Evolutionary conservation across 2,888 invertebrate genomes (phyloP), one percentile per base, ranked within the genome.

Genomic region (Melipona beecheii): DNA sequence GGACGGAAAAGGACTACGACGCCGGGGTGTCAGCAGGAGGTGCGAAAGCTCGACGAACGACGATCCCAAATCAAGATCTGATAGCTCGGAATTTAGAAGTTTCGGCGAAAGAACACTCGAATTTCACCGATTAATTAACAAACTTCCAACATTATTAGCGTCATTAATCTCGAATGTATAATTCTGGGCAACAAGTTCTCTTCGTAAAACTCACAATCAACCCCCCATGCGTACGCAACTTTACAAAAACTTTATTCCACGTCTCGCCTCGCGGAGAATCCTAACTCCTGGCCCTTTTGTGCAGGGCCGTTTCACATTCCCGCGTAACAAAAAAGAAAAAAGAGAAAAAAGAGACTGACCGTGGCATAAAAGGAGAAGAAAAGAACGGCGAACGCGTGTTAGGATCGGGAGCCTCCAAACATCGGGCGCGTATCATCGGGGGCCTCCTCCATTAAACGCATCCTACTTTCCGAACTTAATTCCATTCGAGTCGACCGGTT

Each of bases 381-480:
- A 24, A 31, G 43, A 50, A 56, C 36, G 27, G 27, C 27, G 1
- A 27, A 27, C 27, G 27, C 21, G 19, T 50, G 52, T 43, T 21
- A 58, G 60, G 31, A 17, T 60, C 60, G 58, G 54, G 6, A 36
- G 36, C 36, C 5, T 36, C 5, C 5, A 9, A 36, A 36, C 36
- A 36, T 43, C 36, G 49, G 52, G 52, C 66, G 84, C 76, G 65
- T 58, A 71, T 71, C 72, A 70, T 78, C 81, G 82, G 78, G 5
- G 21, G 52, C 19, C 52, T 52, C 60, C 66, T 75, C 82, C 81
- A 86, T 89, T 85, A 86, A 83, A 88, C 70, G 83, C 84, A 88
- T 85, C 82, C 86, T 86, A 90, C 78, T 89, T 90, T 88, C 77
- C 75, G 75, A 84, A 88, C 84, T 86, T 85, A 80, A 86, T 82